Evolutionary conservation across 2,113 vertebrate species (phyloP).

Genomic region (Alexandromys fortis): DNA sequence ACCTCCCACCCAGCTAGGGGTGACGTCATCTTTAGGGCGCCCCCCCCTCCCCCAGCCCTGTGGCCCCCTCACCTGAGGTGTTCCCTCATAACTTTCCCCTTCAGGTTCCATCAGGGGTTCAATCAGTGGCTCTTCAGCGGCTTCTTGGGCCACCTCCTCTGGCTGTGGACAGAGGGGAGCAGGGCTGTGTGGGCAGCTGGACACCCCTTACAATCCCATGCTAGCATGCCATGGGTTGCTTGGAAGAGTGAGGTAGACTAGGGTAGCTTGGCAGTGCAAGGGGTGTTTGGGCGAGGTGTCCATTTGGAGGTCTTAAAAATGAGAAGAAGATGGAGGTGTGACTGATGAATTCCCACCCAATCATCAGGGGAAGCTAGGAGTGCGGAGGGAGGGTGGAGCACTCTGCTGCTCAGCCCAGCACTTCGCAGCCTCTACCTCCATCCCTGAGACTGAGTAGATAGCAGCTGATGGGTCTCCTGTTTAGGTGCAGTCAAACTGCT

Average conservation of each 20-base stretch:
- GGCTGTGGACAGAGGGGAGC: constrained; percentile 85
- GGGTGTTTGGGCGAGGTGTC: constrained; percentile 18
- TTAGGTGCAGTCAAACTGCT: background rate
- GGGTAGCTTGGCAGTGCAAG: constrained; percentile 17
- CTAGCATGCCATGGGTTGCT: background rate
- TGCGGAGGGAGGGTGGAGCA: background rate
- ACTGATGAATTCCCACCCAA: background rate
- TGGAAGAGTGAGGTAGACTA: background rate
- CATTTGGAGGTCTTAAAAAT: constrained; percentile 33
- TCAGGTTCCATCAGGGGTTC: constrained; percentile 95
- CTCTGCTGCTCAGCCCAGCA: background rate
- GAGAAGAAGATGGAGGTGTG: constrained; percentile 31
- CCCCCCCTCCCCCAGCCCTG: background rate
- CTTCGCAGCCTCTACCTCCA: background rate
- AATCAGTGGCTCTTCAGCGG: constrained; percentile 93
- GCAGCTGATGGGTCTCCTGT: background rate
- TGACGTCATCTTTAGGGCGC: background rate
- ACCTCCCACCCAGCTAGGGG: background rate
- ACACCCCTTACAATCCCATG: background rate
- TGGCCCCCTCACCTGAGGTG: constrained; percentile 91
- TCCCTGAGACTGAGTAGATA: background rate
- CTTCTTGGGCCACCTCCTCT: constrained; percentile 97
- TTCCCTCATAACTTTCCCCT: constrained; percentile 94
- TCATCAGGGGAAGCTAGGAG: background rate
- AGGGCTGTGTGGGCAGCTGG: constrained; percentile 3